A percentile compares a stretch with the other conserved stretches of the same genome.
Conservation (phyloP, 2,113 vertebrate genomes). For the Scophthalmus maximus region DNA sequence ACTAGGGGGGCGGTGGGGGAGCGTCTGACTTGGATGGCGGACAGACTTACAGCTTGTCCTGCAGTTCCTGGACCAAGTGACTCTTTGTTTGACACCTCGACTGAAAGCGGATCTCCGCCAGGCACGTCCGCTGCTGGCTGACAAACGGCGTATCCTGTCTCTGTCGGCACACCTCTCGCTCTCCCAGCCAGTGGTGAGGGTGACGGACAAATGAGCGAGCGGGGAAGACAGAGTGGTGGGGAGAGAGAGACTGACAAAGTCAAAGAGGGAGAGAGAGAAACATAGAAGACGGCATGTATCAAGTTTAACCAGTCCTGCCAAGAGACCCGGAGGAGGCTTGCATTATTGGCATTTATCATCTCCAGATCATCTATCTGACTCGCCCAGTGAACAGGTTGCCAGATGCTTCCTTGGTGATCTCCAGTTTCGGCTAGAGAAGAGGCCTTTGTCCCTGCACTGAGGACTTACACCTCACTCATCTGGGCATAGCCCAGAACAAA, state of each 20-base stretch:
- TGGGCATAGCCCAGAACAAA: constrained; percentile 31
- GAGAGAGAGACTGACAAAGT: constrained; percentile 41
- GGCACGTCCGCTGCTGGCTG: constrained; percentile 72
- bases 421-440: constrained; percentile 71
- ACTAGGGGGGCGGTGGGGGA: constrained; percentile 8
- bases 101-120: constrained; percentile 75
- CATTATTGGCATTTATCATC: constrained; percentile 80
- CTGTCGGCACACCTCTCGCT: constrained; percentile 51
- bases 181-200: constrained; percentile 41
- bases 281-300: constrained; percentile 62
- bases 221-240: constrained; percentile 50
- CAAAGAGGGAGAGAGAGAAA: constrained; percentile 33
- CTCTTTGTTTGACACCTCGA: constrained; percentile 82
- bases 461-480: constrained; percentile 52
- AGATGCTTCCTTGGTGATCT: constrained; percentile 75
- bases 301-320: constrained; percentile 68
- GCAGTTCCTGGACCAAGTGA: constrained; percentile 72
- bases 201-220: constrained; percentile 62
- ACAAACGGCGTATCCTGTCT: constrained; percentile 77
- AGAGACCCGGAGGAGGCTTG: constrained; percentile 59
- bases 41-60: constrained; percentile 79
- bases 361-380: constrained; percentile 57
- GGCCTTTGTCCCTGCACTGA: constrained; percentile 67
- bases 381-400: constrained; percentile 65
- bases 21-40: constrained; percentile 35